Evolutionary conservation across 2,888 invertebrate genomes (phyloP).

Genomic region (Rhamphomyia laevipes): DNA sequence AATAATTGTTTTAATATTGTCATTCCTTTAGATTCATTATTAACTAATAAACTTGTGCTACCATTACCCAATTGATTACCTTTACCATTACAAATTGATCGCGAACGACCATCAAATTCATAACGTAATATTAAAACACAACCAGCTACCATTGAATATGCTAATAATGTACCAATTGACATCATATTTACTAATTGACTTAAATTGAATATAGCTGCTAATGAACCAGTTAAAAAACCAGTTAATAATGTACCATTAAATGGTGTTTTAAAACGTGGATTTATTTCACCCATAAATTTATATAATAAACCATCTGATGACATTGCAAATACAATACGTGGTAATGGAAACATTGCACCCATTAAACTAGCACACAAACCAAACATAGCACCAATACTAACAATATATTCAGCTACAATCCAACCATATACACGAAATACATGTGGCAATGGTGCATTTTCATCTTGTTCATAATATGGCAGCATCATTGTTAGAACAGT

Average conservation of each 20-base stretch:
- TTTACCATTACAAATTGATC: not conserved
- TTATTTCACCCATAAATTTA: conserved; percentile 59
- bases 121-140: conserved; percentile 61
- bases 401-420: conserved; percentile 69
- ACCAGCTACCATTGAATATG: conserved; percentile 64
- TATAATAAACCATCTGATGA: conserved; percentile 75
- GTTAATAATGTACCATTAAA: conserved; percentile 63
- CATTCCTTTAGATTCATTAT: not conserved
- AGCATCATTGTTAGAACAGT: conserved; percentile 65
- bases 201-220: conserved; percentile 60
- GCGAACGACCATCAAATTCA: conserved; percentile 23
- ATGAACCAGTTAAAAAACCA: conserved; percentile 59
- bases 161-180: conserved; percentile 63
- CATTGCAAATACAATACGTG: conserved; percentile 82
- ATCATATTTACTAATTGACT: conserved; percentile 63
- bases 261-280: conserved; percentile 64
- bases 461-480: conserved; percentile 45
- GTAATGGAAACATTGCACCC: conserved; percentile 76
- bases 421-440: conserved; percentile 65
- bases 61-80: not conserved
- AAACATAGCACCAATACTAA: conserved; percentile 73
- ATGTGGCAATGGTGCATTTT: conserved; percentile 66
- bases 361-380: conserved; percentile 74
- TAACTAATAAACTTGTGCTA: not conserved
- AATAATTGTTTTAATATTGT: conserved; percentile 3